Evolutionary conservation across 2,797 vertebrate species (phyloP), one percentile per base, ranked within the genome.

Genomic region (Phyllotis vaccarum): DNA sequence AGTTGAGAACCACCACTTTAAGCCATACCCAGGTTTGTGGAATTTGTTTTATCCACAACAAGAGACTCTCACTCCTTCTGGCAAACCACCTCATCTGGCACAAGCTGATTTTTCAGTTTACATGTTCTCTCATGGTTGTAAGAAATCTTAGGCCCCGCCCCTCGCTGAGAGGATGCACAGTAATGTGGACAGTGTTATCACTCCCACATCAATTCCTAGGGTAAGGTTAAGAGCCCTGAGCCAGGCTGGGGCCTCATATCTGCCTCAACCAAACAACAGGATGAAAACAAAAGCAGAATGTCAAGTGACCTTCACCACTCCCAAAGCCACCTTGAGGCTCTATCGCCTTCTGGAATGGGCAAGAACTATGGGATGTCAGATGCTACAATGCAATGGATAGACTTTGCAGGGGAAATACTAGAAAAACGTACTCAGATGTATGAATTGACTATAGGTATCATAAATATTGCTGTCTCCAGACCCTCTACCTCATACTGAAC

Each of bases 61-160:
- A 58, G 43, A 82, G 82, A 82, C 16, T 6, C 22, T 29, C 16
- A 31, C 24, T 46, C 27, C 58, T 43, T 54, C 54, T 3, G 3
- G 34, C 22, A 62, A 72, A 70, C 22, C 5, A 14, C 60, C 31
- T 46, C 6, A 9, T 37, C 27, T 10, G 74, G 90, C 19, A 29
- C 31, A 27, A 21, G 10, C 3, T 43, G 70, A 68, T 29, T 5
- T 56, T 54, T 79, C 60, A 74, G 1, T 78, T 60, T 74, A 2
- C 1, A 7, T 24, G n/a, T 80, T 56, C 66, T n/a, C 11, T 75
- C 22, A 8, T 76, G 80, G 43, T 64, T 10, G 4, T 29, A 46
- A 93, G 79, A 56, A 96, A 43, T 46, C 79, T 81, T 66, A 13
- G 74, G 19, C 46, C 60, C 82, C 31, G 62, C 91, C 75, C 91